Evolutionary conservation across 2,113 vertebrate species (phyloP), one percentile per base, ranked within the genome.

Genomic region (Cavia porcellus): DNA sequence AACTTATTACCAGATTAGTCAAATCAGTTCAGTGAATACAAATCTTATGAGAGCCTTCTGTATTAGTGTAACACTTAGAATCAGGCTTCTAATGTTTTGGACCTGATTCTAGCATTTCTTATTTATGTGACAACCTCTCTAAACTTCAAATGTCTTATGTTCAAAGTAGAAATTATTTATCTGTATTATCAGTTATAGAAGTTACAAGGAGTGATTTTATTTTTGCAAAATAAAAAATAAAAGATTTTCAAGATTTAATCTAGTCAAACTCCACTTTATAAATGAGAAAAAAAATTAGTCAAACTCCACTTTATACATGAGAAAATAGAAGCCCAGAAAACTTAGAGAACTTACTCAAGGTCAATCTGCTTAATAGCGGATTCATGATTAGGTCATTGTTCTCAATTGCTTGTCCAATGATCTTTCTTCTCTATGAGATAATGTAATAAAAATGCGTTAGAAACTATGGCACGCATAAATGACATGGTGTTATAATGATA

Each of bases 351-450:
- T 74, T 92, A 24, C 1, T 72, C 42, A 89, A 86, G 38, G 50
- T 87, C 45, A 66, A 15, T n/a, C 13, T 66, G 4, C 77, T 45
- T 89, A 84, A 83, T 52, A 93, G 22, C 11, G 80, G 47, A 86
- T 68, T 72, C 5, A 11, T 10, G 38, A 70, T 74, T 83, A 95
- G 62, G 84, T 82, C 15, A 35, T 25, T 25, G 7, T 75, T 93
- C 28, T 96, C 66, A 94, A 28, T 75, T 91, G 92, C 42, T 94
- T 75, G 13, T 77, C 80, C 15, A 88, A 62, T 52, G 52, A 72
- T 93, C 55, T 84, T 93, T 87, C 30, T 83, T 75, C 25, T 94
- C 17, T 42, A 70, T 55, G 13, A 96, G 86, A 90, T 88, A 87
- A 92, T 47, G 25, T 12, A 68, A n/a, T 66, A 85, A 93, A 90